Evolutionary conservation across 2,113 vertebrate species (phyloP).

Genomic region (Athene cunicularia): DNA sequence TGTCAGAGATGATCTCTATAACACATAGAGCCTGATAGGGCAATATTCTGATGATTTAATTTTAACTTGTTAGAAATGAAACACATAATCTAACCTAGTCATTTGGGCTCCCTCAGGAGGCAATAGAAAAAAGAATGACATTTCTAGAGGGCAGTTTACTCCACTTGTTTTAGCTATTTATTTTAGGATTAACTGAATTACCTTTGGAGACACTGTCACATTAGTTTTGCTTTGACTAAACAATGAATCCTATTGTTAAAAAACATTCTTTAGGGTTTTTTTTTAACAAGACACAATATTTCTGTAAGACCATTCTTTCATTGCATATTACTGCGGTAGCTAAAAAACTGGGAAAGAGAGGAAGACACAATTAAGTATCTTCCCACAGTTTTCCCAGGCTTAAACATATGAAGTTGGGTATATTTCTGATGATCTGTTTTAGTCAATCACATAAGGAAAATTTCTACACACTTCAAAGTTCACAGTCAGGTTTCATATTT

Average conservation of each 20-base stretch:
- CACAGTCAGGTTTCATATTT: not conserved
- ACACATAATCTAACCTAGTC: not conserved
- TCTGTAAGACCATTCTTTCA: not conserved
- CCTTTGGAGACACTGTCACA: not conserved
- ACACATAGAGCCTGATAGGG: not conserved
- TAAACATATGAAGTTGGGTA: not conserved
- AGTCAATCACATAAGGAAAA: not conserved
- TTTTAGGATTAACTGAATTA: not conserved
- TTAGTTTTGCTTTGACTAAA: not conserved
- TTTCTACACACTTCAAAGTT: not conserved
- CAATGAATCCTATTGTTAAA: not conserved
- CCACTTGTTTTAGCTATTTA: not conserved
- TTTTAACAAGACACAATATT: not conserved
- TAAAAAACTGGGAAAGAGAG: not conserved
- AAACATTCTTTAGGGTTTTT: not conserved
- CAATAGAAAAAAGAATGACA: not conserved
- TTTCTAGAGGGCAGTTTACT: not conserved
- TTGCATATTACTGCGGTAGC: not conserved
- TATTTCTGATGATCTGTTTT: not conserved
- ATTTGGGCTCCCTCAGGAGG: not conserved
- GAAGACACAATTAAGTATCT: not conserved
- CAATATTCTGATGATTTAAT: not conserved
- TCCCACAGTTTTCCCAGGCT: not conserved
- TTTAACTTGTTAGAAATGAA: not conserved
- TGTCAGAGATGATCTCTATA: not conserved